A percentile compares a stretch with the other conserved stretches of the same genome.
Conservation (phyloP, 2,888 invertebrate genomes). For the Drosophila cognata region DNA sequence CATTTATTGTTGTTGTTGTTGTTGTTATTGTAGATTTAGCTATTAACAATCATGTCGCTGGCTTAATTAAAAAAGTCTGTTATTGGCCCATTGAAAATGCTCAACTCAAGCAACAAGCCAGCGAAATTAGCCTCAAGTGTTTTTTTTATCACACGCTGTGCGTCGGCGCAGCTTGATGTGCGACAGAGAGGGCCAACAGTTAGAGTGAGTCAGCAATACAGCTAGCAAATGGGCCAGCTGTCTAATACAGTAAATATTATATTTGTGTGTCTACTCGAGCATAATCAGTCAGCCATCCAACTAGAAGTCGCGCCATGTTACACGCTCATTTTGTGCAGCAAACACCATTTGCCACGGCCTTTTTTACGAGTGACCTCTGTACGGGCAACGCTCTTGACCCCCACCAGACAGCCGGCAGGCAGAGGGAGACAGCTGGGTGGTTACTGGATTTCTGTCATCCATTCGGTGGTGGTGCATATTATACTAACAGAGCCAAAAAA, state of each 20-base stretch:
- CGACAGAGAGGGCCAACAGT: neutral
- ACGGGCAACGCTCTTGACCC: conserved; percentile 62
- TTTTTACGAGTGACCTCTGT: conserved; percentile 67
- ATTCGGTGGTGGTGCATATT: conserved; percentile 46
- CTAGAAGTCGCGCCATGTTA: conserved; percentile 33
- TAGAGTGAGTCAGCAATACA: conserved; percentile 11
- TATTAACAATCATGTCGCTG: conserved; percentile 54
- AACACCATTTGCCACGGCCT: conserved; percentile 50
- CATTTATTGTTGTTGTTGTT: conserved; percentile 19
- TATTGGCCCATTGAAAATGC: conserved; percentile 41
- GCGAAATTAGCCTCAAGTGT: conserved; percentile 78
- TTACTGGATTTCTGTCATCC: conserved; percentile 16
- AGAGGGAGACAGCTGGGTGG: conserved; percentile 21
- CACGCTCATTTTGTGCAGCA: conserved; percentile 52
- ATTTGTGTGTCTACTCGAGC: neutral
- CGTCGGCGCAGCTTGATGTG: conserved; percentile 57
- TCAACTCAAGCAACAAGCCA: conserved; percentile 39
- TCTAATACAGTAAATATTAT: conserved; percentile 27
- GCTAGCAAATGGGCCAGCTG: conserved; percentile 53
- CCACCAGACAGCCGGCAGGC: conserved; percentile 32
- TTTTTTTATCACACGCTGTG: conserved; percentile 66
- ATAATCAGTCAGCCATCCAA: conserved; percentile 56
- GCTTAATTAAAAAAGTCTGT: conserved; percentile 70
- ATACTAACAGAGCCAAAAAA: conserved; percentile 13
- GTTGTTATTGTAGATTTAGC: conserved; percentile 25